Conservation (phyloP, 2,113 vertebrate species). For the Camelus dromedarius region DNA sequence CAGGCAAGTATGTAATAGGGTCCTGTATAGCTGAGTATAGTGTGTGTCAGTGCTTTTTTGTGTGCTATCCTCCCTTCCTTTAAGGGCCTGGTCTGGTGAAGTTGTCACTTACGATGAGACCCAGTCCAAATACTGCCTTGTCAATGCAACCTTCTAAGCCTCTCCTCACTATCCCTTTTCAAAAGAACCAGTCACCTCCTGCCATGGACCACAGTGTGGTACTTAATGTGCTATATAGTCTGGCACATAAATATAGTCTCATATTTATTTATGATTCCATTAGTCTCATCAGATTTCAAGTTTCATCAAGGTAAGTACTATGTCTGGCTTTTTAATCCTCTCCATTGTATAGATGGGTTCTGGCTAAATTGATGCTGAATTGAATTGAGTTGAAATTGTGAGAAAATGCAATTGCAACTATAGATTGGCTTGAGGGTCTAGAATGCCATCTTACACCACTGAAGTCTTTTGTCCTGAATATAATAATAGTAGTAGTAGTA, state of each 20-base stretch:
- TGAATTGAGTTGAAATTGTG: constrained; percentile 2
- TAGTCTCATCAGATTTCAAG: neutral
- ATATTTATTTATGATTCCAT: neutral
- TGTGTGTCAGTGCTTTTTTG: accelerated
- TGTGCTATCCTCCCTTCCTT: neutral
- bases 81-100: neutral
- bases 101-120: neutral
- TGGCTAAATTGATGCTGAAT: neutral
- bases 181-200: neutral
- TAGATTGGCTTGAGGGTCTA: neutral
- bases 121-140: neutral
- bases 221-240: no score
- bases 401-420: neutral
- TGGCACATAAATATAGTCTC: no score
- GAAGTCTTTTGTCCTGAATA: neutral
- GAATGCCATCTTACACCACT: neutral
- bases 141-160: neutral
- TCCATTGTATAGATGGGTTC: neutral
- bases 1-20: accelerated
- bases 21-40: accelerated
- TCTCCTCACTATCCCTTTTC: neutral
- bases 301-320: neutral
- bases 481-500: neutral
- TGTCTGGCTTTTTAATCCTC: neutral
- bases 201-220: accelerated